phyloP scores from a whole-genome alignment of 2,888 invertebrate genomes.

The Tachystola acroxantha region DNA sequence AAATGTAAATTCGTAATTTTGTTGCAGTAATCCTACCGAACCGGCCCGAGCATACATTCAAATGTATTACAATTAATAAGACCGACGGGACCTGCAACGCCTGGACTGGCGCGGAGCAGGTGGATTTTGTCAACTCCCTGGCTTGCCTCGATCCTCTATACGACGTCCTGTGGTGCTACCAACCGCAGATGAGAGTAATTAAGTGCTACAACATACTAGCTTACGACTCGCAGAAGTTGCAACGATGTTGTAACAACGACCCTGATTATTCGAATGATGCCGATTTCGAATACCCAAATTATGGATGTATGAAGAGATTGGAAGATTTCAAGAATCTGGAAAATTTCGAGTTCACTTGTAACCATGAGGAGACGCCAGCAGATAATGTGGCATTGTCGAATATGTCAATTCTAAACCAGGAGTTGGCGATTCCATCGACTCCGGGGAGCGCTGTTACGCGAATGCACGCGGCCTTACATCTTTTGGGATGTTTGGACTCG shows the following conservation, averaged over 20 bases:
- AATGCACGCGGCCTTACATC: constrained; percentile 93
- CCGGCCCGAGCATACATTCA: constrained; percentile 87
- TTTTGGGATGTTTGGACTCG: constrained; percentile 93
- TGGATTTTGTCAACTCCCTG: constrained; percentile 88
- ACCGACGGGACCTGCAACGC: constrained; percentile 92
- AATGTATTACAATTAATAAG: constrained; percentile 93
- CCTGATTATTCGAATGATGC: constrained; percentile 35
- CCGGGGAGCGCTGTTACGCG: constrained; percentile 85
- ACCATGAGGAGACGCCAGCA: constrained; percentile 37
- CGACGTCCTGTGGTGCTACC: constrained; percentile 95
- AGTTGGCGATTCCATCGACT: constrained; percentile 87
- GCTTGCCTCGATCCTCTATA: constrained; percentile 94
- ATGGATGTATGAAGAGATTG: constrained; percentile 57
- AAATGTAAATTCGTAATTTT: no score
- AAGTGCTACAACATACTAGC: constrained; percentile 91
- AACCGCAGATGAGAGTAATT: constrained; percentile 80
- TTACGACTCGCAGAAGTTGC: constrained; percentile 80
- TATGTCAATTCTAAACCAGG: constrained; percentile 86
- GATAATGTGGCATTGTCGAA: constrained; percentile 53
- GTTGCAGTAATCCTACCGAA: constrained; percentile 88
- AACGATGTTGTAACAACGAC: constrained; percentile 56
- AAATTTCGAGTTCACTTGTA: constrained; percentile 47
- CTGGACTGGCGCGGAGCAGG: constrained; percentile 89
- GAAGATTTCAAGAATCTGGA: constrained; percentile 63
- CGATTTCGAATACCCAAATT: constrained; percentile 59